Evolutionary conservation across 1,140 invertebrate species (phyloP).

Genomic region (Papilio polytes): DNA sequence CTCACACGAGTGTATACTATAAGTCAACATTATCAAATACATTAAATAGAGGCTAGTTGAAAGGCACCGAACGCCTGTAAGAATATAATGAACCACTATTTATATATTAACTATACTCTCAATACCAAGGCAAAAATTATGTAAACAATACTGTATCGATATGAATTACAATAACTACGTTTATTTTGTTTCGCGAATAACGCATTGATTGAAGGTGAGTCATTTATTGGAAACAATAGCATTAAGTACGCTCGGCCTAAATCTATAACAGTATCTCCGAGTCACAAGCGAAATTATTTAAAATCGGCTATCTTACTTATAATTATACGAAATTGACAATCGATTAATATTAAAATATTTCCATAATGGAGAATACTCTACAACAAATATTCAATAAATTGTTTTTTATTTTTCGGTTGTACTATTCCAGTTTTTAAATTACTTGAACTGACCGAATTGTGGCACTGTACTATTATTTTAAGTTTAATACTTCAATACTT

Average conservation of each 20-base stretch:
- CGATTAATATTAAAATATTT: slow-evolving; percentile 49
- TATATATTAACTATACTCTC: slow-evolving; percentile 23
- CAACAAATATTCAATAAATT: slow-evolving; percentile 76
- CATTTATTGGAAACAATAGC: slow-evolving; percentile 36
- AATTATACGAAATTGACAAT: slow-evolving; percentile 71
- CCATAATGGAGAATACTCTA: slow-evolving; percentile 69
- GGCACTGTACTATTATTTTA: slow-evolving; percentile 4
- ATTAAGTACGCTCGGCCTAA: slow-evolving; percentile 16
- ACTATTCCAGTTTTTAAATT: slow-evolving; percentile 55
- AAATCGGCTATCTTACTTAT: slow-evolving; percentile 50
- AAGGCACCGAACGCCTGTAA: slow-evolving; percentile 26
- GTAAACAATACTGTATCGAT: slow-evolving; percentile 9
- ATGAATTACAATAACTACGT: slow-evolving; percentile 1
- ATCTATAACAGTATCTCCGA: not conserved
- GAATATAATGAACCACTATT: slow-evolving; percentile 24
- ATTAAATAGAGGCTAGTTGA: slow-evolving; percentile 15
- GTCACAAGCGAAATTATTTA: slow-evolving; percentile 39
- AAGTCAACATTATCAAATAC: slow-evolving; percentile 12
- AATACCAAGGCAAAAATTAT: slow-evolving; percentile 29
- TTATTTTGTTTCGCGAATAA: slow-evolving; percentile 1
- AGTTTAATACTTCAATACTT: not conserved
- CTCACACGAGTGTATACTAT: slow-evolving; percentile 17
- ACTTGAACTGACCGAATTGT: not conserved
- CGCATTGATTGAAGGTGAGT: slow-evolving; percentile 10
- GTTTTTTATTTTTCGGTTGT: slow-evolving; percentile 66